Evolutionary conservation across 2,888 invertebrate genomes (phyloP).

Genomic region (Chalcis sispes): DNA sequence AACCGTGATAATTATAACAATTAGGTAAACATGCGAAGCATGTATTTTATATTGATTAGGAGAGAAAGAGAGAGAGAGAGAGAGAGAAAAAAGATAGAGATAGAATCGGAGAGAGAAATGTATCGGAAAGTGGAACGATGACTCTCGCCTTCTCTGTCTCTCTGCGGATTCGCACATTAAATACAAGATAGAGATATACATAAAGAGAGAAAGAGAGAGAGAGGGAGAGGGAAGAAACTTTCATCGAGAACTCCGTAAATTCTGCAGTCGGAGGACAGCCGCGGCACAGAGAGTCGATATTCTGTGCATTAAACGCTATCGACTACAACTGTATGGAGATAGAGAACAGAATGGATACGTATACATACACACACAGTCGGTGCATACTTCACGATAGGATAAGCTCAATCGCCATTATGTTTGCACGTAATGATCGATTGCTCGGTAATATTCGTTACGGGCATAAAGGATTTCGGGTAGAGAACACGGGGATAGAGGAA

Average conservation of each 20-base stretch:
- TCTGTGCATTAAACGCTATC: background rate
- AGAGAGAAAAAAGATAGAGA: too few relatives aligned
- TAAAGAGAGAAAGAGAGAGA: too few relatives aligned
- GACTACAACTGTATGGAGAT: background rate
- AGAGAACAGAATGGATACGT: background rate
- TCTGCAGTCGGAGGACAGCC: too few relatives aligned
- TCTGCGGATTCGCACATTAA: background rate
- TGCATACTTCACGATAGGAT: slow-evolving; percentile 1
- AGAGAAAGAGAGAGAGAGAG: too few relatives aligned
- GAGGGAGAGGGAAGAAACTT: too few relatives aligned
- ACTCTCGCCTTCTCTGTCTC: background rate
- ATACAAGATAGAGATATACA: too few relatives aligned
- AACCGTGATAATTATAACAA: slow-evolving; percentile 67
- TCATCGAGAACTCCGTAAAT: too few relatives aligned
- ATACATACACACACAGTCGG: background rate
- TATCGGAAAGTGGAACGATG: background rate
- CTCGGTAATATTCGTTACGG: slow-evolving; percentile 43
- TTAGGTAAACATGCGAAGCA: slow-evolving; percentile 62
- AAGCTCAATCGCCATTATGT: slow-evolving; percentile 33
- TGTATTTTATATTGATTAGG: slow-evolving; percentile 36
- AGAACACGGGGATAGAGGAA: too few relatives aligned
- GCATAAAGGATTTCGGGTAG: slow-evolving; percentile 29
- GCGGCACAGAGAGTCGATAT: slow-evolving; percentile 24
- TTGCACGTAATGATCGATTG: slow-evolving; percentile 46
- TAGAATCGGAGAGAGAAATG: background rate